Evolutionary conservation across 2,113 vertebrate genomes (phyloP), one percentile per base, ranked within the genome.

Genomic region (Scortum barcoo): DNA sequence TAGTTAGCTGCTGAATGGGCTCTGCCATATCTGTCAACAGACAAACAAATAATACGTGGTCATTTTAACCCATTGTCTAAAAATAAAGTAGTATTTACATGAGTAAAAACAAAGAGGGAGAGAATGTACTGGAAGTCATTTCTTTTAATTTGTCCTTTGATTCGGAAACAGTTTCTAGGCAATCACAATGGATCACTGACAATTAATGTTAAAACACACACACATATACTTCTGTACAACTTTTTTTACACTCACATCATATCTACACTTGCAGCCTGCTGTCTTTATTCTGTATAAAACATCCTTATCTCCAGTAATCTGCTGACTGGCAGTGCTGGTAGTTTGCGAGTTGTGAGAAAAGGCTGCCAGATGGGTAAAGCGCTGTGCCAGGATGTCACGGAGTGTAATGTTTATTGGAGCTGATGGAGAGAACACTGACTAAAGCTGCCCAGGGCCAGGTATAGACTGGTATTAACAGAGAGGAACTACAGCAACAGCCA

Each of bases 1-100:
- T 92, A 5, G 96, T 95, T 65, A 98, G 89, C 93, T 97, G 97
- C 67, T 97, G 96, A 69, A 98, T 98, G 11, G 97, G 97, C 76
- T 96, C 92, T 4, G 97, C 95, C 97, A 97, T 97, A 69, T 97
- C 97, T 98, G 94, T 85, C 77, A 81, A 83, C 40, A 89, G 40
- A 76, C 7, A 87, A 40, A 78, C 11, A 85, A 86, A 78, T 33
- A 60, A 16, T 13, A 50, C 6, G 11, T 36, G 5, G 61, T 66
- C 28, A 71, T 57, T 68, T 72, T 6, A 56, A 68, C 51, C 7
- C 4, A 14, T 8, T 14, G 10, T 46, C n/a, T 3, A 28, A 66
- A 71, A 72, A 22, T 5, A 38, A n/a, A 66, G 38, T 19, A 40
- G 13, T 46, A 36, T 65, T 48, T 7, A 56, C 26, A 57, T 9